Evolutionary conservation across 1,140 invertebrate species (phyloP).

Genomic region (Drosophila truncata): DNA sequence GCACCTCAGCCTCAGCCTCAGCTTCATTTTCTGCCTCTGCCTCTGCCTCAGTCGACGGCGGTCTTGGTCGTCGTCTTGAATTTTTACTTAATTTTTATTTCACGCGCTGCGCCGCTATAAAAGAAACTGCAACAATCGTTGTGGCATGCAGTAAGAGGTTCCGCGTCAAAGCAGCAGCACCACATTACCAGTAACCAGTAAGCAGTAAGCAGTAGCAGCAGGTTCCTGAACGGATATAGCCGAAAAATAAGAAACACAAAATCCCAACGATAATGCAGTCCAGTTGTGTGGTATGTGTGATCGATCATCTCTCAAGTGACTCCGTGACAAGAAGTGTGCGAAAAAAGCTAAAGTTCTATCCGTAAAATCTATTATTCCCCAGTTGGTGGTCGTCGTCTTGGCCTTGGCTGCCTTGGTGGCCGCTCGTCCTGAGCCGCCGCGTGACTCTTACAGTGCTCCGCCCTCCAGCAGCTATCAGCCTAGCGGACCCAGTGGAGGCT

Average conservation of each 20-base stretch:
- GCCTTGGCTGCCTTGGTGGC: constrained; percentile 66
- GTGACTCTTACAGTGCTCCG: constrained; percentile 80
- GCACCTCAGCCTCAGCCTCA: neutral
- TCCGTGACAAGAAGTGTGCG: neutral
- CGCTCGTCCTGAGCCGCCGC: constrained; percentile 80
- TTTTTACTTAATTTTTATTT: constrained; percentile 81
- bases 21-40: neutral
- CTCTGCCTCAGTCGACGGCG: constrained; percentile 11
- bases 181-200: constrained; percentile 28
- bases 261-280: constrained; percentile 71
- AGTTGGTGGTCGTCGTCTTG: constrained; percentile 79
- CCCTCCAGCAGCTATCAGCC: constrained; percentile 77
- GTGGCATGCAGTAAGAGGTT: constrained; percentile 84
- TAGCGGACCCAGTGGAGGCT: constrained; percentile 71
- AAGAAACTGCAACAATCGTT: constrained; percentile 81
- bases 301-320: constrained; percentile 3
- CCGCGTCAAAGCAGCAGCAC: constrained; percentile 75
- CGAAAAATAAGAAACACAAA: constrained; percentile 6
- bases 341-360: constrained; percentile 12
- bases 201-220: constrained; percentile 16
- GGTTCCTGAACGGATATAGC: constrained; percentile 55
- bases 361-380: constrained; percentile 7
- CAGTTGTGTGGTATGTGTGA: constrained; percentile 79
- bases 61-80: constrained; percentile 59
- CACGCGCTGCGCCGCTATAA: constrained; percentile 81